These are phyloP conservation scores for Prosopocoilus inquinatus DNA, from an alignment of 2,888 invertebrate genomes.

Conservation along the genomic window DNA sequence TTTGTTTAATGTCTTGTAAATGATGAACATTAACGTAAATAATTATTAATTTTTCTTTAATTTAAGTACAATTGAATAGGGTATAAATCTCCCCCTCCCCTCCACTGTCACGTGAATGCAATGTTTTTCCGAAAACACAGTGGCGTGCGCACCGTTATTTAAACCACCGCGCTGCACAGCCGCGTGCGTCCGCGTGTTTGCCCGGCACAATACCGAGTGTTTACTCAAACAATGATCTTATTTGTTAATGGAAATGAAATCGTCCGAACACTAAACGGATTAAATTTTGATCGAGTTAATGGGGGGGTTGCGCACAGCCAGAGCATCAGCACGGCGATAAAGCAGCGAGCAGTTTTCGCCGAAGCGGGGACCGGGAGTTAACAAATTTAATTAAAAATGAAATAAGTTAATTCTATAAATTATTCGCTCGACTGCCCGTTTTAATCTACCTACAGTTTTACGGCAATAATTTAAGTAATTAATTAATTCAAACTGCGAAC, in stretches of 20 bases:
- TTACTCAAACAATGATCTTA: slow-evolving; percentile 32
- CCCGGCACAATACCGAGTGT: slow-evolving; percentile 23
- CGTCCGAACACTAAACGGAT: slow-evolving; percentile 37
- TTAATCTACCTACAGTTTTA: too few relatives aligned
- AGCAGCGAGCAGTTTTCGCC: background rate
- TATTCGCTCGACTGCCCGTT: background rate
- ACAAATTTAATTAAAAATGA: slow-evolving; percentile 15
- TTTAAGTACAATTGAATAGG: too few relatives aligned
- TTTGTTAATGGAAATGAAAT: slow-evolving; percentile 42
- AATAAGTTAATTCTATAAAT: slow-evolving; percentile 10
- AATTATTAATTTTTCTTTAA: too few relatives aligned
- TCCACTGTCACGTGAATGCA: too few relatives aligned
- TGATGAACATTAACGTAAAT: too few relatives aligned
- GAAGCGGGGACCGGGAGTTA: background rate
- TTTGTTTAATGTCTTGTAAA: too few relatives aligned
- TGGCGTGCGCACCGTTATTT: too few relatives aligned
- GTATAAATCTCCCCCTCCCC: too few relatives aligned
- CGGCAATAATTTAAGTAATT: too few relatives aligned
- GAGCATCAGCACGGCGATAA: slow-evolving; percentile 5
- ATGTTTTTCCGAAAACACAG: too few relatives aligned
- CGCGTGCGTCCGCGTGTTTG: background rate
- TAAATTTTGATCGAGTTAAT: slow-evolving; percentile 40
- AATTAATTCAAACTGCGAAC: too few relatives aligned
- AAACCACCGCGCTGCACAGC: too few relatives aligned
- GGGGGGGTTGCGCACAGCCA: slow-evolving; percentile 14